Conservation (phyloP, 2,888 invertebrate species). For the Diaperis boleti region DNA sequence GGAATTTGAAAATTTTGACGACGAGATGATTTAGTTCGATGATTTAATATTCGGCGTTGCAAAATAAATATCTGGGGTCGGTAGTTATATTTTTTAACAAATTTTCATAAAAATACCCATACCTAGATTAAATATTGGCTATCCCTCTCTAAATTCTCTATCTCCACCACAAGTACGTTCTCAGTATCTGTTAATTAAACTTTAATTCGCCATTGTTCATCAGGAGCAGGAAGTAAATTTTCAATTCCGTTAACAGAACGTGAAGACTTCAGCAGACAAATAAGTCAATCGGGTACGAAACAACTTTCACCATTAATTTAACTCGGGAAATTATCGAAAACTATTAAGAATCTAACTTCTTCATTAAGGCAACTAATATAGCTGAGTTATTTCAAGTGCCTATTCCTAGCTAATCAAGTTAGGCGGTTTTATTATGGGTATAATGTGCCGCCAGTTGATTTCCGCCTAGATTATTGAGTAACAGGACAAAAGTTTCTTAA, state of each 20-base stretch:
- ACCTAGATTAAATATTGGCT: too few species aligned
- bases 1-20: too few species aligned
- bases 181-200: too few species aligned
- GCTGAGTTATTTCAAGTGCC: conserved; percentile 15
- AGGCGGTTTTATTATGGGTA: conserved; percentile 8
- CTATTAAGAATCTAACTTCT: conserved; percentile 30
- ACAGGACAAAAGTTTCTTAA: conserved; percentile 18
- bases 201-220: background rate
- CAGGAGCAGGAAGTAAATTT: background rate
- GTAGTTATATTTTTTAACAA: too few species aligned
- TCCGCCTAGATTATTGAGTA: conserved; percentile 15
- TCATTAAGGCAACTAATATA: conserved; percentile 19
- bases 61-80: too few species aligned
- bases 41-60: too few species aligned
- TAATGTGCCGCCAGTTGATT: conserved; percentile 14
- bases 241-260: background rate
- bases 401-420: conserved; percentile 5
- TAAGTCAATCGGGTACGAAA: background rate
- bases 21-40: too few species aligned
- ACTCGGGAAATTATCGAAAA: conserved; percentile 22
- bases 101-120: too few species aligned
- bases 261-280: background rate
- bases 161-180: too few species aligned
- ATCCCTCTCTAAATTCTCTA: too few species aligned
- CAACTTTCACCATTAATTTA: conserved; percentile 17